phyloP scores from a whole-genome alignment of 30 jellyfish, hydroid and myxozoan genomes.

The Aurelia sp. region DNA sequence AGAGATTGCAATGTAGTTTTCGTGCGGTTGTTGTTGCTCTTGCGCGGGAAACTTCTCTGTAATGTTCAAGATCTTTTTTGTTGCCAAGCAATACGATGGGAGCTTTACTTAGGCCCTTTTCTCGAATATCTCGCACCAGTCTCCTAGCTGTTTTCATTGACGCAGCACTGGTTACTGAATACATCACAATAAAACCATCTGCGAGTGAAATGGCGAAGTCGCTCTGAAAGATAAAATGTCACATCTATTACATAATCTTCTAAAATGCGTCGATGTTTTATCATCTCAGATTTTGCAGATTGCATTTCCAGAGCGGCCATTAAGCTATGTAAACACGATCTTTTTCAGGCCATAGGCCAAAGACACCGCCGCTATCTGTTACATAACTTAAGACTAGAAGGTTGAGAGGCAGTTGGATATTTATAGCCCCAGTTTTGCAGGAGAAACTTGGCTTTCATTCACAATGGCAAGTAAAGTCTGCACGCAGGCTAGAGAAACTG shows the following conservation, averaged over 20 bases:
- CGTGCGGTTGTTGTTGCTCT: constrained; percentile 65
- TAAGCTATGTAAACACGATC: too few relatives aligned
- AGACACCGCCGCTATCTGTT: too few relatives aligned
- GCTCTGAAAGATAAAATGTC: constrained; percentile 26
- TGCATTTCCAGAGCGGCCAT: too few relatives aligned
- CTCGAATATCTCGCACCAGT: constrained; percentile 62
- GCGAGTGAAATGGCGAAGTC: constrained; percentile 72
- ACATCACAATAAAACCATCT: constrained; percentile 68
- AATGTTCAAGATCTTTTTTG: constrained; percentile 65
- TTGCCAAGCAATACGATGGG: constrained; percentile 74
- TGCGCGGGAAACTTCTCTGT: constrained; percentile 68
- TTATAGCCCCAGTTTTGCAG: too few relatives aligned
- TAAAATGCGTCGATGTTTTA: background rate
- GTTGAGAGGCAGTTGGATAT: too few relatives aligned
- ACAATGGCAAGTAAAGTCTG: too few relatives aligned
- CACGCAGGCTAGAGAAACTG: too few relatives aligned
- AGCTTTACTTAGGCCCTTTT: constrained; percentile 38
- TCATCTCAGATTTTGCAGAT: too few relatives aligned
- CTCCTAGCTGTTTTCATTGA: constrained; percentile 56
- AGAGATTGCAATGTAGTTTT: constrained; percentile 55
- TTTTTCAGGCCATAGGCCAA: too few relatives aligned
- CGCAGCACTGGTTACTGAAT: constrained; percentile 63
- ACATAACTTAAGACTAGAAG: too few relatives aligned
- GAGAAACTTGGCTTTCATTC: too few relatives aligned
- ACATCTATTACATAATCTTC: too few relatives aligned